Conservation (phyloP, 2,113 vertebrate genomes). For the Corythornis vintsioides region DNA sequence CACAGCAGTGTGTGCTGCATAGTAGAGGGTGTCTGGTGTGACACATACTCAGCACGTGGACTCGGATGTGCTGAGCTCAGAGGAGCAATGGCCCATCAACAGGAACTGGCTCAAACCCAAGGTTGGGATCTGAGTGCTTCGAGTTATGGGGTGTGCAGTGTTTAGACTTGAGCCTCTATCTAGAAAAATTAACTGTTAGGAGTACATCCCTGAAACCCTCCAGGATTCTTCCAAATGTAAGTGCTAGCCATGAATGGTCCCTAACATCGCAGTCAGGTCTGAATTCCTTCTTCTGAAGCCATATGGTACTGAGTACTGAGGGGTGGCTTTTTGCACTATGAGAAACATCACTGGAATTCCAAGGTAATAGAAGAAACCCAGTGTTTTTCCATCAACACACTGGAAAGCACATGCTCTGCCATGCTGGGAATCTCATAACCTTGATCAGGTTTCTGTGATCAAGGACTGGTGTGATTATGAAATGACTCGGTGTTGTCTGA, state of each 20-base stretch:
- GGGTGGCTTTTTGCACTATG: neutral
- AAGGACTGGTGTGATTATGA: neutral
- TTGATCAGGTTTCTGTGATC: neutral
- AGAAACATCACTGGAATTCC: neutral
- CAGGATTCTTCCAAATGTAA: neutral
- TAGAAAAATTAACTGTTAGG: constrained; percentile 1
- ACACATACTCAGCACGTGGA: neutral
- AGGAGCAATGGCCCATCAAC: neutral
- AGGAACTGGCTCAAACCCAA: neutral
- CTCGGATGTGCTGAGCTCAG: neutral
- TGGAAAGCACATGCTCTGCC: neutral
- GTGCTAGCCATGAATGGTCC: neutral
- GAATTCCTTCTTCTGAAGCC: neutral
- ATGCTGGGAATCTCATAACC: neutral
- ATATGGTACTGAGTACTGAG: neutral
- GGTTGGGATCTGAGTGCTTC: neutral
- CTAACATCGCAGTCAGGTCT: neutral
- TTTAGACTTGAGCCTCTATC: neutral
- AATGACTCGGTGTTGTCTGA: neutral
- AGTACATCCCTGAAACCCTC: neutral
- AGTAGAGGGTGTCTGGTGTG: neutral
- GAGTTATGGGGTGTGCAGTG: neutral
- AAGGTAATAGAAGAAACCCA: neutral
- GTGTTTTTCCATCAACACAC: neutral
- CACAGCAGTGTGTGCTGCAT: neutral